phyloP scores from a whole-genome alignment of 2,888 invertebrate species.

The Andrena bicolor region DNA sequence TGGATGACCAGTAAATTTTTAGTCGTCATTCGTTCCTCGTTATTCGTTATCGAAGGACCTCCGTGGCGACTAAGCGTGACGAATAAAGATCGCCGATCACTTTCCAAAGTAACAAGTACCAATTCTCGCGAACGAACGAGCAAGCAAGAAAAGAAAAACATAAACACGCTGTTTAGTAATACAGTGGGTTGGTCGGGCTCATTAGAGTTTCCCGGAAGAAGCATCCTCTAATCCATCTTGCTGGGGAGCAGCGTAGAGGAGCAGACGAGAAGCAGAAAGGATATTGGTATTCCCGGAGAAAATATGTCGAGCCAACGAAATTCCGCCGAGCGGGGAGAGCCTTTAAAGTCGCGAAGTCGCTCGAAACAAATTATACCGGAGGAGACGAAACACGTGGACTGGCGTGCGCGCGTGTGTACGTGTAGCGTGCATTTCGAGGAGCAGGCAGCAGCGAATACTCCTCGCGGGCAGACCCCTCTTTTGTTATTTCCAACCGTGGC shows the following conservation, averaged over 20 bases:
- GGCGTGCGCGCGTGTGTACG: not conserved
- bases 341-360: slow-evolving; percentile 68
- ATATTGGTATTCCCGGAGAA: slow-evolving; percentile 67
- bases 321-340: slow-evolving; percentile 46
- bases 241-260: not conserved
- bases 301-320: slow-evolving; percentile 62
- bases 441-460: slow-evolving; percentile 48
- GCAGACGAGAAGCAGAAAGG: slow-evolving; percentile 7
- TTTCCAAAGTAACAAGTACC: not conserved
- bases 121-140: not conserved
- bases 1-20: too few species aligned
- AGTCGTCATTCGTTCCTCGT: too few species aligned
- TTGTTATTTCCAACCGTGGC: slow-evolving; percentile 33
- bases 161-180: not conserved
- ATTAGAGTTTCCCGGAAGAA: slow-evolving; percentile 3
- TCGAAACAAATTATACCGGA: slow-evolving; percentile 67
- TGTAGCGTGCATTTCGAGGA: slow-evolving; percentile 56
- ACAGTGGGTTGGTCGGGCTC: slow-evolving; percentile 5
- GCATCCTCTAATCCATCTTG: slow-evolving; percentile 31
- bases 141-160: not conserved
- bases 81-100: too few species aligned
- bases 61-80: too few species aligned
- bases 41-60: too few species aligned
- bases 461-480: slow-evolving; percentile 19
- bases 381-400: slow-evolving; percentile 32